These are phyloP conservation scores for Dendrolimus houi DNA, from an alignment of 2,888 invertebrate species.

Conservation along the genomic window DNA sequence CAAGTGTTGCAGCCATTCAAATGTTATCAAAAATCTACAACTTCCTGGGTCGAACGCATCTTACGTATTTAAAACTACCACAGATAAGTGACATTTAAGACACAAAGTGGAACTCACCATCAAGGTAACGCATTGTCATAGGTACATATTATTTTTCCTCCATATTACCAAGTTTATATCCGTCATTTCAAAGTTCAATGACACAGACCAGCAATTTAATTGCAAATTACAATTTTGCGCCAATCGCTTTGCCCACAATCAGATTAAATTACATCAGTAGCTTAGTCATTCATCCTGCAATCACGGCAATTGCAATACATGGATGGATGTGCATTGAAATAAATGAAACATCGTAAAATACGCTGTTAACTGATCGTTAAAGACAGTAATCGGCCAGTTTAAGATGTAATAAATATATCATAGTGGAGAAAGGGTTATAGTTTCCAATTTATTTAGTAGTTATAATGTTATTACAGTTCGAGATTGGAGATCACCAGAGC, in stretches of 20 bases:
- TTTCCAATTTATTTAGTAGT: background rate
- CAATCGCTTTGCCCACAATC: conserved; percentile 27
- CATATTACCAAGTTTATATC: background rate
- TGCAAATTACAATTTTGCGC: conserved; percentile 33
- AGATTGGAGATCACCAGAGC: too few species aligned
- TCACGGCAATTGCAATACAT: conserved; percentile 31
- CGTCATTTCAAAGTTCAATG: conserved; percentile 11
- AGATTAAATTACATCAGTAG: conserved; percentile 23
- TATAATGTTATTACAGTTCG: background rate
- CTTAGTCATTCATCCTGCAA: conserved; percentile 37
- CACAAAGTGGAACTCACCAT: too few species aligned
- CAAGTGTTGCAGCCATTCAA: too few species aligned
- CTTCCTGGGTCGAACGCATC: too few species aligned
- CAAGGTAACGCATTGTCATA: too few species aligned
- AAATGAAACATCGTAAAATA: conserved; percentile 71
- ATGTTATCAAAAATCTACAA: too few species aligned
- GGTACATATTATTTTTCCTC: too few species aligned
- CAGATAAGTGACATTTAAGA: too few species aligned
- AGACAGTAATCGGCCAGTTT: conserved; percentile 34
- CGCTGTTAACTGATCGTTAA: conserved; percentile 56
- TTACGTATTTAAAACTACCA: too few species aligned
- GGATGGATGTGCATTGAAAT: conserved; percentile 57
- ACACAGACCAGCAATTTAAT: conserved; percentile 28
- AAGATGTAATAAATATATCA: conserved; percentile 23
- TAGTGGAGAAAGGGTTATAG: conserved; percentile 8